Base-by-base conservation (phyloP, 2,888 invertebrate genomes). In the Hedychridium roseum region DNA sequence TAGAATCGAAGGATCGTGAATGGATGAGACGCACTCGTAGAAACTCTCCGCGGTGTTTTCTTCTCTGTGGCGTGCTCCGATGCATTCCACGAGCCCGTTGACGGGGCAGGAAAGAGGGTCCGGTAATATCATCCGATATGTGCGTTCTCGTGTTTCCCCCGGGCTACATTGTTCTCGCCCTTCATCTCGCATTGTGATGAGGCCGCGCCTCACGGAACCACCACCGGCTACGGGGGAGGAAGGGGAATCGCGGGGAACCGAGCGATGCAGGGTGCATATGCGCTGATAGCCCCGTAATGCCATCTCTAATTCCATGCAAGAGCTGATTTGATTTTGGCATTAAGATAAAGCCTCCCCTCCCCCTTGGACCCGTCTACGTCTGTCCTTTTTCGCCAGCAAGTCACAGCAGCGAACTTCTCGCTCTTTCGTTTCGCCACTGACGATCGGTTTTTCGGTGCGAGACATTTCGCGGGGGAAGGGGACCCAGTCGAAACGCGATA, bases 281-380 rank as follows among this genome's bases (percentile, higher is more conserved):
- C 69, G 70, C 70, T 70, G 78, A 76, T 78, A 76, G 74, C 62
- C 60, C 66, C 66, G 69, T 78, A 78, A 76, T 77, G 76, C 78
- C 76, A 68, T 76, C 75, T 78, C 75, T 78, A 77, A 78, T 78
- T 77, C 78, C 76, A 67, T 71, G 65, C 71, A 43, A 53, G 73
- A 71, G 77, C 73, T 77, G 78, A 77, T 78, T 78, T 77, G 78
- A 78, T 78, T 78, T 75, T 54, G 72, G 76, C 69, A 77, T 77
- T 76, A 74, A 78, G 78, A 78, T 78, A 78, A 78, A 77, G 66
- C 73, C 46, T 35, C 51, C 32, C 50, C 18, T 30, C 27, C 3
- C 28, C 17, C 23, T 28, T 17, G n/a, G n/a, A n/a, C 11, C 39
- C 21, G 23, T 43, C 38, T 36, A 42, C 42, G 46, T 36, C 48